These are phyloP conservation scores for Agrochola lota DNA, from an alignment of 2,888 invertebrate genomes.

Conservation along the genomic window DNA sequence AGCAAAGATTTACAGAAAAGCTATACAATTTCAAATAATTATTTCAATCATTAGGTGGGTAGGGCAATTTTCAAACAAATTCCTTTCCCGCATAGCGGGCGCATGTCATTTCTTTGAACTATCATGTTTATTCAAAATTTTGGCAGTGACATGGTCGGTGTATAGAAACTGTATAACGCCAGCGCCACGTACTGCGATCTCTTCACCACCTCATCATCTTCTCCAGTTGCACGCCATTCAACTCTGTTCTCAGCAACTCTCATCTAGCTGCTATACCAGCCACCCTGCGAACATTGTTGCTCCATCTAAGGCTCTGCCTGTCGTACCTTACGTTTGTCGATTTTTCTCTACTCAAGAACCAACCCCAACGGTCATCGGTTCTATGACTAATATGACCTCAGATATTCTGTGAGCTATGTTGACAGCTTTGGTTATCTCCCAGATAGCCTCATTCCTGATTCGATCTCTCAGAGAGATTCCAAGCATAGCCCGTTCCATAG, in stretches of 20 bases:
- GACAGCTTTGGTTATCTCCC: background rate
- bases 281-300: background rate
- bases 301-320: background rate
- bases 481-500: background rate
- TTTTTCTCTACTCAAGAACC: background rate
- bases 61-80: background rate
- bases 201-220: background rate
- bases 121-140: background rate
- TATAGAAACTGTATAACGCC: background rate
- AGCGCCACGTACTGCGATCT: background rate
- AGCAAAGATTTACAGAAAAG: background rate
- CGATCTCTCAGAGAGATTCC: background rate
- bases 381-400: too few relatives aligned
- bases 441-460: background rate
- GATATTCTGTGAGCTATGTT: background rate
- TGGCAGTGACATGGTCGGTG: too few relatives aligned
- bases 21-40: background rate
- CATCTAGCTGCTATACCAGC: background rate
- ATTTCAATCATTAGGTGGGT: too few relatives aligned
- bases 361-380: background rate
- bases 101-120: background rate
- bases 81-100: background rate
- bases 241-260: background rate
- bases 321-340: too few relatives aligned
- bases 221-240: background rate